These are phyloP conservation scores for Holothuria leucospilota DNA, from an alignment of 53 echinoderm and acorn worm species.

Conservation along the genomic window DNA sequence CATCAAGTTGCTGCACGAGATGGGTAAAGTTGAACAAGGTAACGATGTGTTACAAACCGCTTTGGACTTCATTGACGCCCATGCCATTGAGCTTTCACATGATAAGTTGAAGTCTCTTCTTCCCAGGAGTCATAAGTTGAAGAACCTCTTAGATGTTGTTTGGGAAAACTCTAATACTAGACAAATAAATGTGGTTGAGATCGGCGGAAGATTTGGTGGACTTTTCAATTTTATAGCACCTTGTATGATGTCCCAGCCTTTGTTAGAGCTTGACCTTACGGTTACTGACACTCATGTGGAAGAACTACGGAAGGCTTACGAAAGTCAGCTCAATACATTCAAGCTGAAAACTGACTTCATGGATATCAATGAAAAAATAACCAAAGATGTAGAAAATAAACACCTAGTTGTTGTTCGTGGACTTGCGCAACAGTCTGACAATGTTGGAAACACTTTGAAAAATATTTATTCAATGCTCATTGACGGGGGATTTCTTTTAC, in stretches of 20 bases:
- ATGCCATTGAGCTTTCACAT: not conserved
- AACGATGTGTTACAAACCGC: not conserved
- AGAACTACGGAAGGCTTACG: not conserved
- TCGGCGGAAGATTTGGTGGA: too few species aligned
- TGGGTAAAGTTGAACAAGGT: not conserved
- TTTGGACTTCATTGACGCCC: not conserved
- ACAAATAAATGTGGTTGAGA: not conserved
- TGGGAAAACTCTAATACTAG: too few species aligned
- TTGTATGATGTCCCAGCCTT: not conserved
- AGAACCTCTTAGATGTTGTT: not conserved
- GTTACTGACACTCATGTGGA: not conserved
- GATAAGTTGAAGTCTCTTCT: not conserved
- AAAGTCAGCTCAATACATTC: not conserved
- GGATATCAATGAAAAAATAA: not conserved
- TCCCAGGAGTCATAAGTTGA: not conserved
- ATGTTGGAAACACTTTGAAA: not conserved
- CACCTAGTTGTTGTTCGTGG: not conserved
- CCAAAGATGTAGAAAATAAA: not conserved
- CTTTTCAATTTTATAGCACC: too few species aligned
- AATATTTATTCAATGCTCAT: not conserved
- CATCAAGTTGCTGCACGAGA: not conserved
- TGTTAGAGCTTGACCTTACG: not conserved
- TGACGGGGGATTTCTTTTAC: not conserved
- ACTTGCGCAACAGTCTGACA: not conserved
- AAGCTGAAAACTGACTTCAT: not conserved